Evolutionary conservation across 2,888 invertebrate species (phyloP), one percentile per base, ranked within the genome.

Genomic region (Chelonus formosanus): DNA sequence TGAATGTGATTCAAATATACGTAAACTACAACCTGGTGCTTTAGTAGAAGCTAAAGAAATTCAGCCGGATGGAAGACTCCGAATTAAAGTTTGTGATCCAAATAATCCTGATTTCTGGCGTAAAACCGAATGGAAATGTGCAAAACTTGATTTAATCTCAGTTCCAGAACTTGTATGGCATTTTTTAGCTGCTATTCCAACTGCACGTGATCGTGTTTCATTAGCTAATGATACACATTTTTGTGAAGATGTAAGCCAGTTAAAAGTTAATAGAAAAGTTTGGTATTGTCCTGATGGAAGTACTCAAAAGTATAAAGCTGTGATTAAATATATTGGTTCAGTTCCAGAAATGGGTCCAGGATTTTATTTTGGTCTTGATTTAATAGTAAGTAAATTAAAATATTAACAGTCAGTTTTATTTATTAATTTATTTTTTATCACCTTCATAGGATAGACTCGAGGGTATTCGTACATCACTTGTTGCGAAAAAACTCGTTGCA

Each of bases 361-460:
- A 70, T 86, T 86, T 75, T 87, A 87, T 76, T 86, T 87, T 77
- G 89, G 88, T 55, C 82, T 89, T 68, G 87, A 88, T 75, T 75
- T 89, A 74, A 82, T 87, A 86, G 71, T 73, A 10, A 32, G 60
- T 50, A 36, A 6, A 59, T 50, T 34, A 48, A 44, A 3, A 44
- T 44, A 8, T 5, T n/a, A 44, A 5, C n/a, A 44, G 7, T 53
- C 6, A 40, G 50, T 52, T 8, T 36, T 3, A 10, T 52, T 52
- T 47, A 6, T 43, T 6, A 40, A 53, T 35, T 32, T 55, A 5
- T 10, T 20, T 20, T 6, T 56, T 36, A 31, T 67, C 55, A 52
- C 31, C 44, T 57, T 62, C 69, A 67, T 20, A 80, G 78, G 75
- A 76, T 45, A 69, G 65, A 60, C 68, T 72, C 52, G 72, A 76